A percentile compares a stretch with the other conserved stretches of the same genome.
These are phyloP conservation scores for Anguilla megastoma DNA, from an alignment of 2,797 vertebrate genomes.

Conservation along the genomic window DNA sequence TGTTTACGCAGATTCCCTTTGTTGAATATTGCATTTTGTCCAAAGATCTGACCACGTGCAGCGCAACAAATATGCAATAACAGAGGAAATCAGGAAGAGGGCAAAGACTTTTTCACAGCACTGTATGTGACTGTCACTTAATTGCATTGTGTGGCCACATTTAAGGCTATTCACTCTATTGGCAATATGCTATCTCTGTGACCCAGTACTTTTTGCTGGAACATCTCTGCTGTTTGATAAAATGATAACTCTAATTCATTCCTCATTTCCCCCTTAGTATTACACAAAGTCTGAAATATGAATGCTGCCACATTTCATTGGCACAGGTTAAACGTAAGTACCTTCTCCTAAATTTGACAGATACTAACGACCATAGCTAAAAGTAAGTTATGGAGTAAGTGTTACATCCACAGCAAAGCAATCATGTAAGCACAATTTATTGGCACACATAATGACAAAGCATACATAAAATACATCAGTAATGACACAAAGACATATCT, in stretches of 20 bases:
- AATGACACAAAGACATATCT: conserved; percentile 93
- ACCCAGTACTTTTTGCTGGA: background rate
- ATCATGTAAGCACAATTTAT: conserved; percentile 94
- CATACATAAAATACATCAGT: conserved; percentile 99
- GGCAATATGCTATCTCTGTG: background rate
- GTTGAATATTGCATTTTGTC: too few species aligned
- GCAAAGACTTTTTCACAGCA: too few species aligned
- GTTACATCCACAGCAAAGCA: conserved; percentile 24
- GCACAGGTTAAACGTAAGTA: background rate
- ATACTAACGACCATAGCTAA: background rate
- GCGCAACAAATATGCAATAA: too few species aligned
- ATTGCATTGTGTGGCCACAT: background rate
- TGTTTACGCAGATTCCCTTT: too few species aligned
- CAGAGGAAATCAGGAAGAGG: too few species aligned
- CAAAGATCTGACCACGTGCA: too few species aligned
- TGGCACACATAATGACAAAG: conserved; percentile 99
- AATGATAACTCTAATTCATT: background rate
- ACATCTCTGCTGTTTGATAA: background rate
- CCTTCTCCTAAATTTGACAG: background rate
- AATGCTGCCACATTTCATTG: background rate
- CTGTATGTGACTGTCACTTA: background rate
- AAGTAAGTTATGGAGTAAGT: background rate
- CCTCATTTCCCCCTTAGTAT: background rate
- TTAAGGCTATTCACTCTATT: background rate
- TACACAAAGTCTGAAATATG: background rate